Percentiles rank a stretch among this genome's conserved stretches.
These are phyloP conservation scores for Aromia moschata DNA, from an alignment of 2,888 invertebrate genomes.

Conservation along the genomic window DNA sequence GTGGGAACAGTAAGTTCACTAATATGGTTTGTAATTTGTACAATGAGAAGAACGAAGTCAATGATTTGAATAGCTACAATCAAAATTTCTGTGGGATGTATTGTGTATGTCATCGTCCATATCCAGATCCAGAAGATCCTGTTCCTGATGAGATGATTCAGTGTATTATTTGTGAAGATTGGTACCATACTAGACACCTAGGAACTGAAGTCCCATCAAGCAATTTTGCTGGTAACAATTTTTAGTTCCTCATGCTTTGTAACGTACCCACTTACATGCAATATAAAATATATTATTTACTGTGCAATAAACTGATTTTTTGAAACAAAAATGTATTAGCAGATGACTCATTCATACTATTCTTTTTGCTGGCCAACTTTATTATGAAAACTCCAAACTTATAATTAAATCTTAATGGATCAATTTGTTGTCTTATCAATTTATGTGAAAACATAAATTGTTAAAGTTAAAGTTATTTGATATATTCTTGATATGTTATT, in stretches of 20 bases:
- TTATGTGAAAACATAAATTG: too few species aligned
- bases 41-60: constrained; percentile 70
- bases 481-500: too few species aligned
- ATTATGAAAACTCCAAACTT: too few species aligned
- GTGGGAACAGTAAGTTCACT: constrained; percentile 84
- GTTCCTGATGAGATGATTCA: constrained; percentile 94
- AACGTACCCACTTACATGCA: too few species aligned
- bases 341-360: too few species aligned
- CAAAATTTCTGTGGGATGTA: constrained; percentile 95
- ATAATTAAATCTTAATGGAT: too few species aligned
- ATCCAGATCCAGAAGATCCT: constrained; percentile 89
- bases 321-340: too few species aligned
- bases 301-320: too few species aligned
- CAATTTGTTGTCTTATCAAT: too few species aligned
- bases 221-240: constrained; percentile 54
- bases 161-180: constrained; percentile 96
- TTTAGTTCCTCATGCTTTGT: neutral
- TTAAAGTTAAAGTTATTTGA: too few species aligned
- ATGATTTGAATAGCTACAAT: constrained; percentile 82
- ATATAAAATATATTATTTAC: too few species aligned
- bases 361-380: too few species aligned
- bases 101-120: constrained; percentile 90
- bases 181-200: constrained; percentile 89
- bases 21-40: constrained; percentile 70
- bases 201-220: constrained; percentile 68